Percentiles rank a stretch among this genome's conserved stretches.
These are phyloP conservation scores for Gracilinanus agilis DNA, from an alignment of 2,113 vertebrate genomes.

Conservation along the genomic window DNA sequence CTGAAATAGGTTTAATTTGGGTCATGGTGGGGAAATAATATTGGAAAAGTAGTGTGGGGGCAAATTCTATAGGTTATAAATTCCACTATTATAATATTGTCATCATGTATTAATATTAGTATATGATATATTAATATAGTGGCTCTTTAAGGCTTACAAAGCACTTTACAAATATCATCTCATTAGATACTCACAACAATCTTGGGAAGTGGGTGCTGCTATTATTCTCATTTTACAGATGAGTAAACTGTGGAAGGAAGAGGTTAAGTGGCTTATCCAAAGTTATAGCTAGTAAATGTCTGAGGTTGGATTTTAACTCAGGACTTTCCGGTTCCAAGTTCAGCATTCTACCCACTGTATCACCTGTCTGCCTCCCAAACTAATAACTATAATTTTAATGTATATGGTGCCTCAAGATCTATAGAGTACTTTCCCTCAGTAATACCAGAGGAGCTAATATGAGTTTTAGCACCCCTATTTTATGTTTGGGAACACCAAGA, in stretches of 20 bases:
- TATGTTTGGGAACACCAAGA: background rate
- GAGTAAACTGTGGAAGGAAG: background rate
- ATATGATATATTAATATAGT: too few relatives aligned
- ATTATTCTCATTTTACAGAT: background rate
- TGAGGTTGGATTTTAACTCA: background rate
- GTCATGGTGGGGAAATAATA: background rate
- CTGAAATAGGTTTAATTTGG: background rate
- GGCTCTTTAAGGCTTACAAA: background rate
- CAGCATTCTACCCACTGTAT: background rate
- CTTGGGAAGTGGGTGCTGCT: background rate
- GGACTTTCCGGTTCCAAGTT: background rate
- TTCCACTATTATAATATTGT: background rate
- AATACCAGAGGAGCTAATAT: background rate
- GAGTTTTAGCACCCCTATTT: background rate
- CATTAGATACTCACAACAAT: background rate
- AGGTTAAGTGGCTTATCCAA: background rate
- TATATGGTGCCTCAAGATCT: background rate
- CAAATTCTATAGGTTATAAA: background rate
- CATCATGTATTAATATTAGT: background rate
- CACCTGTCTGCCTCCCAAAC: background rate
- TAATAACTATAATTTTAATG: background rate
- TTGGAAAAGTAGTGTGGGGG: background rate
- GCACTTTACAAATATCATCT: background rate
- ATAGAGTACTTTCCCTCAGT: background rate
- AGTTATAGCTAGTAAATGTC: background rate